These are phyloP conservation scores for Lichenostomus cassidix DNA, from an alignment of 2,113 vertebrate species.

Conservation along the genomic window DNA sequence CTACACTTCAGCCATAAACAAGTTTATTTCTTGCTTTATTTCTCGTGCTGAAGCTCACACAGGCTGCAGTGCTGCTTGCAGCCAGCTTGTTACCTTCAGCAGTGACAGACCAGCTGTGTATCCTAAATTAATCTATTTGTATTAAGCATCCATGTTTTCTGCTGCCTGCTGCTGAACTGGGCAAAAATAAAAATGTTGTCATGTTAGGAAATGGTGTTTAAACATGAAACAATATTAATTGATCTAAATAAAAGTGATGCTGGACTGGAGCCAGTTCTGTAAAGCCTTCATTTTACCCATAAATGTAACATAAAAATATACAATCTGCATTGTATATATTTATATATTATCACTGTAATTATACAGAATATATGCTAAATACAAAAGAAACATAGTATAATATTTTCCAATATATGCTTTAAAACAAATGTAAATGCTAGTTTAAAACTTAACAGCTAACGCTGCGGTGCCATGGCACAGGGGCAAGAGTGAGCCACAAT, in stretches of 20 bases:
- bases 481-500: accelerated
- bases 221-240: neutral
- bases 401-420: neutral
- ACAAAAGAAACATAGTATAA: neutral
- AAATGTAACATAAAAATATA: neutral
- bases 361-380: neutral
- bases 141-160: neutral
- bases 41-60: neutral
- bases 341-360: neutral
- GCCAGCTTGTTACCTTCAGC: neutral
- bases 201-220: neutral
- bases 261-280: neutral
- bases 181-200: neutral
- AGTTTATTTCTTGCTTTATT: neutral
- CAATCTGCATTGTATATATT: neutral
- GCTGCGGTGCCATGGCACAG: accelerated
- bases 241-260: neutral
- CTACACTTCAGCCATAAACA: neutral
- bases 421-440: neutral
- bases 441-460: neutral
- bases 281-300: neutral
- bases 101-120: neutral
- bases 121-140: neutral
- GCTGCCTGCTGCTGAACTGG: neutral
- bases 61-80: neutral